Evolutionary conservation across 2,113 vertebrate genomes (phyloP), one percentile per base, ranked within the genome.

Genomic region (Manacus vitellinus): DNA sequence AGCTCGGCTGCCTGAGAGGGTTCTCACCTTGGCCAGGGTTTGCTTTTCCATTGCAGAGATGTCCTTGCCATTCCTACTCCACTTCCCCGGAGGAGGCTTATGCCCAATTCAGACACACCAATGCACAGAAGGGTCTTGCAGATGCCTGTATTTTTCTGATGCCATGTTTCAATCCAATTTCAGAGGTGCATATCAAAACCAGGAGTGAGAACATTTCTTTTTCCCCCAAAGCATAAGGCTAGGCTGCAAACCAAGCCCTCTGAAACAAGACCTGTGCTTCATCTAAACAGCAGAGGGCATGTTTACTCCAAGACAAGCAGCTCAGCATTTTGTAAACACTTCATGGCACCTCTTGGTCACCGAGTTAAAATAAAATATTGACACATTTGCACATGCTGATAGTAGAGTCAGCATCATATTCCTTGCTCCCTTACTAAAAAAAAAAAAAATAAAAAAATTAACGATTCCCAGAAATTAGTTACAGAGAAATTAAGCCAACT

Each of bases 281-380:
- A 89, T 75, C 74, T 93, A 93, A 94, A 95, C 97, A 97, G 97
- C 30, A 98, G 98, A 97, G 96, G 97, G 97, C 97, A 91, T 55
- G 49, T 88, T 91, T 94, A 79, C 92, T 93, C 85, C 59, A 65
- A 55, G 74, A 52, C 52, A 52, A 61, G 39, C 21, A 35, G 49
- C 63, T 88, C 56, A 56, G 61, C 35, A 15, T 59, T 89, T 55
- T 55, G 37, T 54, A 89, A 94, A 95, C 51, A n/a, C 37, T 74
- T 44, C 27, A 39, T 30, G 15, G 61, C 70, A 75, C 16, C 63
- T 55, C 67, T 85, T 62, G 33, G 71, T 78, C 76, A 58, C 28
- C 0, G 5, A 43, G 23, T 85, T 96, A 85, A 68, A 95, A 94
- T 31, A 67, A 87, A 86, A 86, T 66, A 55, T 5, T 71, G 62